phyloP scores from a whole-genome alignment of 1,140 invertebrate genomes.

The Tribolium madens region DNA sequence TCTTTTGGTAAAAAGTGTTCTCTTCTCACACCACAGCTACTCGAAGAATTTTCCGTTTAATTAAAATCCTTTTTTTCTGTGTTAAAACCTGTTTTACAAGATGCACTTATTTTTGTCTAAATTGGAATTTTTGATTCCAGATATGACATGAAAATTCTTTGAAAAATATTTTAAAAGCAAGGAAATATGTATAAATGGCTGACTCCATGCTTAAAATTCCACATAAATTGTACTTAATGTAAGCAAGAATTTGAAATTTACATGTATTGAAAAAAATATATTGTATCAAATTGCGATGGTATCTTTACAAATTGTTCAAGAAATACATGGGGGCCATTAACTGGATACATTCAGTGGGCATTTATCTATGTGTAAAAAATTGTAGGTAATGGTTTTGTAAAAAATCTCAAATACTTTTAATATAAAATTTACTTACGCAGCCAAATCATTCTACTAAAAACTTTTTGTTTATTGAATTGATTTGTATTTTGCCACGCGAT shows the following conservation, averaged over 20 bases:
- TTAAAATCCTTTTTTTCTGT: not conserved
- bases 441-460: not conserved
- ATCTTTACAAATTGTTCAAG: not conserved
- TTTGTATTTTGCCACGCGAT: not conserved
- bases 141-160: not conserved
- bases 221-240: not conserved
- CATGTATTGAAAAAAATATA: not conserved
- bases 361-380: not conserved
- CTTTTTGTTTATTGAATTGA: not conserved
- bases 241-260: slow-evolving; percentile 18
- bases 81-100: not conserved
- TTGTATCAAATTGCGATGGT: slow-evolving; percentile 31
- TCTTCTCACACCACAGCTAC: not conserved
- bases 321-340: not conserved
- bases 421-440: not conserved
- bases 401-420: not conserved
- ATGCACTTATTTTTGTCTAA: not conserved
- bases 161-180: not conserved
- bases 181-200: not conserved
- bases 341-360: not conserved
- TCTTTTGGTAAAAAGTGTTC: not conserved
- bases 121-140: not conserved
- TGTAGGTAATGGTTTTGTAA: not conserved
- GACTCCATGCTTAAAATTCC: slow-evolving; percentile 5
- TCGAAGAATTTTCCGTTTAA: not conserved